Evolutionary conservation across 2,888 invertebrate genomes (phyloP).

Genomic region (Napeogenes sylphis): DNA sequence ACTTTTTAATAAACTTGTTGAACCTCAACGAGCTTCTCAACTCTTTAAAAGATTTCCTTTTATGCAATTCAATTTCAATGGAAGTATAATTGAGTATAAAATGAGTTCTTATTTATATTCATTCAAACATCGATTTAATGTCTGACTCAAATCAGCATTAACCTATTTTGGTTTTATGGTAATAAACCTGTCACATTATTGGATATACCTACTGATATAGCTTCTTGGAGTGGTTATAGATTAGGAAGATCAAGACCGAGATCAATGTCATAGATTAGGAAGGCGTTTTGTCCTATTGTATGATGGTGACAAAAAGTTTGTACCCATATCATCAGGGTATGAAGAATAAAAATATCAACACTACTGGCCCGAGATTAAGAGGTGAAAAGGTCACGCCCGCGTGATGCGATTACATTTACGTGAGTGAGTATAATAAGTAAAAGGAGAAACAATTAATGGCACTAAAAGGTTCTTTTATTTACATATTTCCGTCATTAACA

Average conservation of each 20-base stretch:
- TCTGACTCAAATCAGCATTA: not conserved
- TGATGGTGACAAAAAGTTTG: no score
- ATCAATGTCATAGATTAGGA: no score
- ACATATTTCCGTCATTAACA: not conserved
- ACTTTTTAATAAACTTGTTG: not conserved
- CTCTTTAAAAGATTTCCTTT: constrained; percentile 4
- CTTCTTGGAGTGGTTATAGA: no score
- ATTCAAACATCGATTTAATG: constrained; percentile 15
- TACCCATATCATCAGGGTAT: no score
- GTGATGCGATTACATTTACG: no score
- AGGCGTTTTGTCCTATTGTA: no score
- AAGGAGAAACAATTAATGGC: not conserved
- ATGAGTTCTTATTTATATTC: constrained; percentile 10
- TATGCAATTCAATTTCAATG: constrained; percentile 18
- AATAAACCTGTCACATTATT: not conserved
- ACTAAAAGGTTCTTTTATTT: not conserved
- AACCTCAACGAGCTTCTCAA: not conserved
- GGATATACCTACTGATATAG: no score
- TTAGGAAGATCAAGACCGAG: no score
- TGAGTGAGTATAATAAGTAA: no score
- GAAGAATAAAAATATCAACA: no score
- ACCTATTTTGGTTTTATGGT: not conserved
- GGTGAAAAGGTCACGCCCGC: no score
- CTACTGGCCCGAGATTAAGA: not conserved
- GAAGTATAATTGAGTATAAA: constrained; percentile 17